Conservation (phyloP, 2,888 invertebrate species). For the Pandemis cinnamomeana region DNA sequence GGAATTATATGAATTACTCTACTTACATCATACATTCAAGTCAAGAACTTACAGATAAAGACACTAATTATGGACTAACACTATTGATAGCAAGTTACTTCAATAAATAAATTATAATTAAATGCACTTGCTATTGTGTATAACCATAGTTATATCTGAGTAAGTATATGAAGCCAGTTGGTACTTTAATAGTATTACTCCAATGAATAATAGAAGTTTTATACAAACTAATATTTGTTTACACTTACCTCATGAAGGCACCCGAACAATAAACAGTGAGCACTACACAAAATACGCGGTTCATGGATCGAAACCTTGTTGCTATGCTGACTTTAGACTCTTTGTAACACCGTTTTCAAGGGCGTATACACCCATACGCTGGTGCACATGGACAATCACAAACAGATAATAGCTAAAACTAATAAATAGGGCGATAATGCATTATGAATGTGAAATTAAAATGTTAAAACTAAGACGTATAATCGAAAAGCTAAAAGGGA, state of each 20-base stretch:
- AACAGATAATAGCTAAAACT: constrained; percentile 46
- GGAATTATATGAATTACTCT: neutral
- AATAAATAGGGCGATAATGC: constrained; percentile 48
- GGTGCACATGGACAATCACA: constrained; percentile 51
- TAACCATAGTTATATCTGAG: constrained; percentile 15
- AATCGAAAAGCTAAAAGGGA: constrained; percentile 61
- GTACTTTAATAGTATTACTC: constrained; percentile 42
- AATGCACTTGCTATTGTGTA: constrained; percentile 22
- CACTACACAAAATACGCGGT: constrained; percentile 65
- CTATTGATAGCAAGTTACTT: constrained; percentile 5
- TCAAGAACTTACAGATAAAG: constrained; percentile 19
- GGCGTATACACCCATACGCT: constrained; percentile 68
- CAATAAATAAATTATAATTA: constrained; percentile 20
- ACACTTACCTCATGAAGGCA: constrained; percentile 73
- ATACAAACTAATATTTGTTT: constrained; percentile 26
- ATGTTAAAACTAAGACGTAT: constrained; percentile 53
- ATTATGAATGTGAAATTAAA: constrained; percentile 51
- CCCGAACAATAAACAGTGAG: constrained; percentile 56
- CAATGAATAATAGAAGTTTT: constrained; percentile 30
- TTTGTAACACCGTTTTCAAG: constrained; percentile 78
- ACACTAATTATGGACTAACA: constrained; percentile 18
- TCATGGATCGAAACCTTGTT: constrained; percentile 73
- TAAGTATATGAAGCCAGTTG: neutral
- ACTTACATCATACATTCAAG: neutral
- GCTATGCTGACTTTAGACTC: constrained; percentile 81